phyloP scores from a whole-genome alignment of 2,888 invertebrate species.

The Tinea pellionella region DNA sequence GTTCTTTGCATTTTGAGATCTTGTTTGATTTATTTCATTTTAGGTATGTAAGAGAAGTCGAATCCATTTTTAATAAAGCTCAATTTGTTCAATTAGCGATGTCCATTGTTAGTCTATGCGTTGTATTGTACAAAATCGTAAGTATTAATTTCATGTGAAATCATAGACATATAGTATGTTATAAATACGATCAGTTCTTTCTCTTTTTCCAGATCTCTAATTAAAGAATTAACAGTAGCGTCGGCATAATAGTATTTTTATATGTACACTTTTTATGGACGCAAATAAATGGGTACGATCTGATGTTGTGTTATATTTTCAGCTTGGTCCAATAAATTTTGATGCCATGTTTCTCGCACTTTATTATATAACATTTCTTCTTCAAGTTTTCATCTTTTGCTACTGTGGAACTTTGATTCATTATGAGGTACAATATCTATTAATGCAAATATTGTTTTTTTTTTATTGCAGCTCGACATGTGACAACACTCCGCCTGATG shows the following conservation, averaged over 20 bases:
- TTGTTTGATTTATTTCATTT: not conserved
- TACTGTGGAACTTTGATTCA: slow-evolving; percentile 13
- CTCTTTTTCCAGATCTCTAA: no score
- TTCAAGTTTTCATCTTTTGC: slow-evolving; percentile 14
- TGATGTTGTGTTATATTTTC: not conserved
- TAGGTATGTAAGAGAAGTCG: slow-evolving; percentile 14
- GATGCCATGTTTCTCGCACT: slow-evolving; percentile 10
- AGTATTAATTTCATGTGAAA: not conserved
- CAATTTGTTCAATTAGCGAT: slow-evolving; percentile 12
- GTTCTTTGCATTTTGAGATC: no score
- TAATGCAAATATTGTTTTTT: no score
- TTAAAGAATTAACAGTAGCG: no score
- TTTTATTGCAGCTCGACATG: no score
- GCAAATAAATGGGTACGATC: no score
- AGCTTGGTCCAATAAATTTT: not conserved
- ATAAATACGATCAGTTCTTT: not conserved
- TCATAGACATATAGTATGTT: not conserved
- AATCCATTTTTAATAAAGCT: slow-evolving; percentile 12
- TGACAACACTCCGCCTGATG: no score
- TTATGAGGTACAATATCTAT: slow-evolving; percentile 9
- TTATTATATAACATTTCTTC: slow-evolving; percentile 10
- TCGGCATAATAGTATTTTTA: no score
- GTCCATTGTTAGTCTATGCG: slow-evolving; percentile 13
- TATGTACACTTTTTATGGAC: no score
- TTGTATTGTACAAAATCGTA: slow-evolving; percentile 13